These are phyloP conservation scores for Centruroides sculpturatus DNA, from an alignment of 1,140 invertebrate species.

Conservation along the genomic window DNA sequence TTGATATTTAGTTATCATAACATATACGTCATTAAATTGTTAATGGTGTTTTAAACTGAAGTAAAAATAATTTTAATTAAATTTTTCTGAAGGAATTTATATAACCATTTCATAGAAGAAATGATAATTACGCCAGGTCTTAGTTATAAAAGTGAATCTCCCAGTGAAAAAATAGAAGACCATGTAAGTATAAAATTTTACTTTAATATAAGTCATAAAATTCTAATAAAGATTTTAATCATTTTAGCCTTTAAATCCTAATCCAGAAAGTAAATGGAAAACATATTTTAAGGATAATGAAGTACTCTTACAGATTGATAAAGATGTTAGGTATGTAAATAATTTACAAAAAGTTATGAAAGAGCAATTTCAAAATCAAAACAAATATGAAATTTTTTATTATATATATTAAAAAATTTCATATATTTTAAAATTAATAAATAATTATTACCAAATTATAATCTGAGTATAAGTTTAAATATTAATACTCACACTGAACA, in stretches of 20 bases:
- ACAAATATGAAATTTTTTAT: too few relatives aligned
- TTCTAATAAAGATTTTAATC: neutral
- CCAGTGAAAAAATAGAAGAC: conserved; percentile 13
- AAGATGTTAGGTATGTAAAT: conserved; percentile 63
- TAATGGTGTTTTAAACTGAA: too few relatives aligned
- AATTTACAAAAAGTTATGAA: neutral
- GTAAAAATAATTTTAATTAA: neutral
- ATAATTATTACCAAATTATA: too few relatives aligned
- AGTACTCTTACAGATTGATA: conserved; percentile 88
- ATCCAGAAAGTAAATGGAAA: conserved; percentile 86
- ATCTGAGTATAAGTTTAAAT: too few relatives aligned
- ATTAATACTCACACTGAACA: too few relatives aligned
- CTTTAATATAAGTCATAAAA: neutral
- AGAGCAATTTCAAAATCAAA: neutral
- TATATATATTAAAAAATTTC: too few relatives aligned
- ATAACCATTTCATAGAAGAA: conserved; percentile 32
- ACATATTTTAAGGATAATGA: conserved; percentile 93
- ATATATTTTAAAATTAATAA: too few relatives aligned
- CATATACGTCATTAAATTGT: too few relatives aligned
- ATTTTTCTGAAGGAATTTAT: conserved; percentile 41
- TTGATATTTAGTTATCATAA: too few relatives aligned
- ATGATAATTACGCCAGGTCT: conserved; percentile 10
- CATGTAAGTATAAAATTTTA: conserved; percentile 9
- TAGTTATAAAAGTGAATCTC: conserved; percentile 5
- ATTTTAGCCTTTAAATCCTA: conserved; percentile 51